These are phyloP conservation scores for Camponotus fellah DNA, from an alignment of 2,888 invertebrate genomes.

Conservation along the genomic window DNA sequence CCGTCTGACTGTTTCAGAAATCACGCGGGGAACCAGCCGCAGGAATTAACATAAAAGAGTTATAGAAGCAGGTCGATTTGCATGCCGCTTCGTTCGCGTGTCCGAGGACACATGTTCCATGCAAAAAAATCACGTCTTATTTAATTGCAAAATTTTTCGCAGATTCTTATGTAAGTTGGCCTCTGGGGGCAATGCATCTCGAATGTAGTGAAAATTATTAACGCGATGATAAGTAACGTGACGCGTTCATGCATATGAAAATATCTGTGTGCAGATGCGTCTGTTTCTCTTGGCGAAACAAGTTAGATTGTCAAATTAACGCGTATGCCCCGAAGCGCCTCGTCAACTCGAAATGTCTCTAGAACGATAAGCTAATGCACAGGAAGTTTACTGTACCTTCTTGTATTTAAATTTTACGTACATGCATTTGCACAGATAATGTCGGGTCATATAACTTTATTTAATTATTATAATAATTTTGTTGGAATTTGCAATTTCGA, in stretches of 20 bases:
- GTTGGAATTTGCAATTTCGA: slow-evolving; percentile 24
- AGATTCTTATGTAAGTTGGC: slow-evolving; percentile 13
- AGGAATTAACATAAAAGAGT: slow-evolving; percentile 49
- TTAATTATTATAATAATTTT: background rate
- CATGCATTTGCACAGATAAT: background rate
- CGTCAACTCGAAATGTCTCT: background rate
- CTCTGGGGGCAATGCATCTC: background rate
- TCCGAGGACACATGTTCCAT: slow-evolving; percentile 5
- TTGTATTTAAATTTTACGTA: background rate
- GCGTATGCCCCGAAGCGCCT: background rate
- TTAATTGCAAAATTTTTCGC: slow-evolving; percentile 58
- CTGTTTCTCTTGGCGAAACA: background rate
- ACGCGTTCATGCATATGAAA: slow-evolving; percentile 32
- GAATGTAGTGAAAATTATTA: slow-evolving; percentile 22
- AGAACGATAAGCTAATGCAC: background rate
- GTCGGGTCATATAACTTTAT: background rate
- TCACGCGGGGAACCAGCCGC: slow-evolving; percentile 20
- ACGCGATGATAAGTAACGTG: background rate
- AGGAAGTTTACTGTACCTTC: background rate
- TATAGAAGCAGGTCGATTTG: slow-evolving; percentile 54
- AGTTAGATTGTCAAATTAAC: slow-evolving; percentile 11
- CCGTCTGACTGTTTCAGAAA: background rate
- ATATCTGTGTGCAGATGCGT: background rate
- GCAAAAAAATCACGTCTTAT: slow-evolving; percentile 27
- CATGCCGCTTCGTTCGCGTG: slow-evolving; percentile 62